Conservation (phyloP, 2,113 vertebrate species). For the Lynx canadensis region DNA sequence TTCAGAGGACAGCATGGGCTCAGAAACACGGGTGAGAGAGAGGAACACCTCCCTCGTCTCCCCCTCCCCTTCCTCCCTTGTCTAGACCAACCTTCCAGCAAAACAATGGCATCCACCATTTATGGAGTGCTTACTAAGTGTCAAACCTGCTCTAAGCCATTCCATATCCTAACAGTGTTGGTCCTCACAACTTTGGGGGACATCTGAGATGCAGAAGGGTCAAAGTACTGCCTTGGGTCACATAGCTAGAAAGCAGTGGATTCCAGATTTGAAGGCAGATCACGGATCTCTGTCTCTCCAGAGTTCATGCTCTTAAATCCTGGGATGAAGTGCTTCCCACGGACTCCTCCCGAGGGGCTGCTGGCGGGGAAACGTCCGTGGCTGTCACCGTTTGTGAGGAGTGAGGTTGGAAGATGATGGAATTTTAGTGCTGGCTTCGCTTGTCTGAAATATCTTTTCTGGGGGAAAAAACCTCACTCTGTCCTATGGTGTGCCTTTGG, state of each 20-base stretch:
- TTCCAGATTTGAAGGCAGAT: not conserved
- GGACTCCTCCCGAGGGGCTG: not conserved
- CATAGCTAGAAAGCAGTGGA: not conserved
- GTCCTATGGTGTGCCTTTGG: not conserved
- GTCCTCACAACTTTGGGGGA: not conserved
- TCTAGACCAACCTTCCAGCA: not conserved
- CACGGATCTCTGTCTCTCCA: not conserved
- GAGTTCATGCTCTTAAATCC: not conserved
- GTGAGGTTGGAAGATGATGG: not conserved
- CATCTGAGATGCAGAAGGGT: not conserved
- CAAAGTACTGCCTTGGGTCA: not conserved
- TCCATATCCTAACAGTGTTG: not conserved
- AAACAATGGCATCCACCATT: not conserved
- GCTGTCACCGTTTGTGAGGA: not conserved
- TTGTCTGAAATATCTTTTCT: not conserved
- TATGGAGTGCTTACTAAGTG: not conserved
- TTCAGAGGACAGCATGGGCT: not conserved
- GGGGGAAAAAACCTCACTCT: not conserved
- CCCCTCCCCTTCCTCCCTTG: not conserved
- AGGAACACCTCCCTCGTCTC: not conserved
- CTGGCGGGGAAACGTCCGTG: not conserved
- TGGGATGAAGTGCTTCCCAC: not conserved
- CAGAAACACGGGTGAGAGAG: not conserved
- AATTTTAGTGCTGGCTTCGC: not conserved
- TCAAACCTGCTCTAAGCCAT: not conserved